phyloP scores from a whole-genome alignment of 1,140 invertebrate species.

The Triops cancriformis region DNA sequence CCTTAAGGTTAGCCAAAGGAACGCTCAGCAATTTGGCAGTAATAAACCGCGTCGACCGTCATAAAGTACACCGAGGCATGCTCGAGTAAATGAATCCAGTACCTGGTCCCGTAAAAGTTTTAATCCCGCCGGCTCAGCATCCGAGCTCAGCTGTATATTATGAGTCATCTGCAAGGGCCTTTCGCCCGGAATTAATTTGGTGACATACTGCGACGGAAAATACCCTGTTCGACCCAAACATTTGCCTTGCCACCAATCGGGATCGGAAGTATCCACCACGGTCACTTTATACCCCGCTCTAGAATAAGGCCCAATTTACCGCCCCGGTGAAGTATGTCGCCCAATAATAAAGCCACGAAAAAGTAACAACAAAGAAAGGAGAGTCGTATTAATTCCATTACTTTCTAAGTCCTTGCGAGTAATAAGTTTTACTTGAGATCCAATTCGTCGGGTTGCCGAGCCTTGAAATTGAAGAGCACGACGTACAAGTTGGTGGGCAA shows the following conservation, averaged over 20 bases:
- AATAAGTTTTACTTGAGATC: slow-evolving; percentile 64
- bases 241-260: slow-evolving; percentile 96
- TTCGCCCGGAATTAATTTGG: slow-evolving; percentile 77
- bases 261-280: slow-evolving; percentile 86
- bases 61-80: neutral
- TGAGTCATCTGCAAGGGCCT: slow-evolving; percentile 73
- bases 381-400: neutral
- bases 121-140: slow-evolving; percentile 47
- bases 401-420: neutral
- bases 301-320: neutral
- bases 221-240: slow-evolving; percentile 83
- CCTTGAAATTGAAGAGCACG: slow-evolving; percentile 89
- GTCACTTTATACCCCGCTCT: slow-evolving; percentile 90
- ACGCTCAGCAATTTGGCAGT: too few relatives aligned
- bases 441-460: slow-evolving; percentile 83
- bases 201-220: slow-evolving; percentile 90
- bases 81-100: slow-evolving; percentile 25
- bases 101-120: slow-evolving; percentile 62
- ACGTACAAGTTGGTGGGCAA: slow-evolving; percentile 87
- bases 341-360: neutral
- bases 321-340: too few relatives aligned
- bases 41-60: too few relatives aligned
- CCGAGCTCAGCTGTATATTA: slow-evolving; percentile 53
- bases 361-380: neutral
- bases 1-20: too few relatives aligned